Conservation (phyloP, 2,797 vertebrate species). For the Acestrorhynchus altus region DNA sequence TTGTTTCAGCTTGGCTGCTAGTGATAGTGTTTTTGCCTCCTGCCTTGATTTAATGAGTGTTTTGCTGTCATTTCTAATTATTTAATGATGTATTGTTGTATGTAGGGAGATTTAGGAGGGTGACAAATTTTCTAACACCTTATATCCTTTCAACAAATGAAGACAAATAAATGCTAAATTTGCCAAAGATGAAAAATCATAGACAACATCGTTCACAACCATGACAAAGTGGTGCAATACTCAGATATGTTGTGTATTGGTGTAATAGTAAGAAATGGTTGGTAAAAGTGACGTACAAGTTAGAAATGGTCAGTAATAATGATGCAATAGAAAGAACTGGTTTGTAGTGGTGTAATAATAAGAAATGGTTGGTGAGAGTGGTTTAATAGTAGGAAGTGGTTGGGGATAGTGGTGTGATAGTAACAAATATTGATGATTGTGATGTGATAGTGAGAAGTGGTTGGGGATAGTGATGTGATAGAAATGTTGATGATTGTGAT, state of each 20-base stretch:
- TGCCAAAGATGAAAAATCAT: not conserved
- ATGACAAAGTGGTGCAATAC: not conserved
- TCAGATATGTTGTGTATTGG: not conserved
- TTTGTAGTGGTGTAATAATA: not conserved
- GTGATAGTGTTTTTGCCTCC: constrained; percentile 16
- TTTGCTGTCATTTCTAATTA: constrained; percentile 19
- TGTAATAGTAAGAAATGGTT: not conserved
- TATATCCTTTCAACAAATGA: not conserved
- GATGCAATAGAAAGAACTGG: not conserved
- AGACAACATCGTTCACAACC: not conserved
- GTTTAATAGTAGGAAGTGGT: not conserved
- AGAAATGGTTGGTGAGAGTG: not conserved
- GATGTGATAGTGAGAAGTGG: not conserved
- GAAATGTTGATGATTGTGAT: not conserved
- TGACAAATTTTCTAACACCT: not conserved
- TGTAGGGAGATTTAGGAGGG: not conserved
- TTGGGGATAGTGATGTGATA: not conserved
- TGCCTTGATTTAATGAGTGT: constrained; percentile 46
- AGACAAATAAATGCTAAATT: not conserved
- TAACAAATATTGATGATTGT: not conserved
- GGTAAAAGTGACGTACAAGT: not conserved
- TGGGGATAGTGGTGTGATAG: not conserved
- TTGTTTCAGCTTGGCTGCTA: constrained; percentile 17
- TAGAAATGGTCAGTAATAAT: not conserved
- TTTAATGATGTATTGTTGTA: constrained; percentile 19